A percentile compares a stretch with the other conserved stretches of the same genome.
These are phyloP conservation scores for Poeciliopsis retropinna DNA, from an alignment of 2,113 vertebrate species.

Conservation along the genomic window DNA sequence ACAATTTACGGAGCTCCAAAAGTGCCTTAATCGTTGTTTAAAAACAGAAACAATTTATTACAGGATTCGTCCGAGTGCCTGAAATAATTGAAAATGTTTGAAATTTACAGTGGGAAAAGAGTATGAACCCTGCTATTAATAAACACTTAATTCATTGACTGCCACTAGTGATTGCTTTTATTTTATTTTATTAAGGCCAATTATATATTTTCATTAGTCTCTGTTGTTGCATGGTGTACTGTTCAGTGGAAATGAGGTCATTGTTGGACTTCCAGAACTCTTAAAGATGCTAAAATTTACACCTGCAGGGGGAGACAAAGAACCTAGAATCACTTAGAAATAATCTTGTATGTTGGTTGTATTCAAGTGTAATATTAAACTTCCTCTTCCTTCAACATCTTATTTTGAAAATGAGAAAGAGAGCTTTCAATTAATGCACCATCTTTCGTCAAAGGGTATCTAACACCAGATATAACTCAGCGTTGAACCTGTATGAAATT, in stretches of 20 bases:
- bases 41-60: background rate
- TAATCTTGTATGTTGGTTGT: no score
- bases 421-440: background rate
- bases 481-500: background rate
- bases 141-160: no score
- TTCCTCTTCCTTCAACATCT: background rate
- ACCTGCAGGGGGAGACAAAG: slow-evolving; percentile 9
- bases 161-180: background rate
- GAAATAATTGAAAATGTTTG: no score
- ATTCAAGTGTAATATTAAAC: no score
- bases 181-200: background rate
- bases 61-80: no score
- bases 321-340: no score
- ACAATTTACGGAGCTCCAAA: background rate
- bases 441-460: background rate
- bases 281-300: background rate
- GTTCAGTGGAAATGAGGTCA: no score
- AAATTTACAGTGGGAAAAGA: no score
- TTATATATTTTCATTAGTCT: background rate
- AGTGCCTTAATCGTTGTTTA: no score
- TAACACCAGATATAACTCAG: background rate
- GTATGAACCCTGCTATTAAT: background rate
- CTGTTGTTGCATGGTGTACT: no score
- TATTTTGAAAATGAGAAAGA: background rate
- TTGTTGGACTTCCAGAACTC: no score